phyloP scores from a whole-genome alignment of 1,140 invertebrate species.

The Littorina saxatilis region DNA sequence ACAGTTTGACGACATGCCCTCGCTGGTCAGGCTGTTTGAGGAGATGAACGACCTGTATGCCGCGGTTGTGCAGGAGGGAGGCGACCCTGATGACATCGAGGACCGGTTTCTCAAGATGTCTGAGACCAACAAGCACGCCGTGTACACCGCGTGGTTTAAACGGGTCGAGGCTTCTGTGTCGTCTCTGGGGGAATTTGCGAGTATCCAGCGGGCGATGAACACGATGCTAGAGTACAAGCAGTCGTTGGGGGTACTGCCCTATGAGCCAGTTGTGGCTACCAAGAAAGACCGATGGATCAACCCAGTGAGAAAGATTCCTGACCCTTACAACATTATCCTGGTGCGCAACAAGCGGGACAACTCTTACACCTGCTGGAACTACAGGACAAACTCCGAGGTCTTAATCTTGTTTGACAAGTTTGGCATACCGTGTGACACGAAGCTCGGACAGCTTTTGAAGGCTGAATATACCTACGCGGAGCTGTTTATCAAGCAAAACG shows the following conservation, averaged over 20 bases:
- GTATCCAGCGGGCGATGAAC: not conserved
- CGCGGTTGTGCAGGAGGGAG: not conserved
- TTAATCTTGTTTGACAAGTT: not conserved
- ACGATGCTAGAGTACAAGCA: slow-evolving; percentile 12
- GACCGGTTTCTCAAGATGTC: not conserved
- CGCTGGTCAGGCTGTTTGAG: not conserved
- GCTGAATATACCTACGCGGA: slow-evolving; percentile 22
- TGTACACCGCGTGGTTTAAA: slow-evolving; percentile 11
- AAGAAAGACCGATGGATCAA: not conserved
- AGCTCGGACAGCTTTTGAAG: slow-evolving; percentile 7
- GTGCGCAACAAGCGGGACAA: slow-evolving; percentile 3
- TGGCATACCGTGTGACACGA: slow-evolving; percentile 5
- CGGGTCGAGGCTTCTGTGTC: not conserved
- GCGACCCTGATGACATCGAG: not conserved
- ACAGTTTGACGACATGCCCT: not conserved
- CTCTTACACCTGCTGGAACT: slow-evolving; percentile 12
- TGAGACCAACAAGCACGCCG: not conserved
- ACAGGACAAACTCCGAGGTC: not conserved
- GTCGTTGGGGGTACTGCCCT: not conserved
- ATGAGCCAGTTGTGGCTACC: not conserved
- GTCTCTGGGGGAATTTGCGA: not conserved
- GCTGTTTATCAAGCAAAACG: not conserved
- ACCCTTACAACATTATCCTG: not conserved
- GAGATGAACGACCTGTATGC: not conserved
- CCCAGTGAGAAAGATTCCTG: not conserved